phyloP scores from a whole-genome alignment of 2,113 vertebrate genomes.

The Zapornia atra region DNA sequence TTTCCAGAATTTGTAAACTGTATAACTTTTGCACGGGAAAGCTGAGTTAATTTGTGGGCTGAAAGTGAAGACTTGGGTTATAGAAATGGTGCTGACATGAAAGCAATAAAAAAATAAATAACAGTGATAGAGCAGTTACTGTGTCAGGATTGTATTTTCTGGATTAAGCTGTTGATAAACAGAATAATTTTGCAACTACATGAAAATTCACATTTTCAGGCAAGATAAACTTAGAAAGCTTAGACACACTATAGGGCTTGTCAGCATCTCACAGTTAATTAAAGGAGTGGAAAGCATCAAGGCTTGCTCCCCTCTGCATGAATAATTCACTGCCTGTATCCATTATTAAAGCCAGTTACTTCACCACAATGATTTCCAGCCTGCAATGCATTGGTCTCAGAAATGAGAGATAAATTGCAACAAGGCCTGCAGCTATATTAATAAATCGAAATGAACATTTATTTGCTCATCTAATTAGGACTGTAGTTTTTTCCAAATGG shows the following conservation, averaged over 20 bases:
- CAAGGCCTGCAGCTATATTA: constrained; percentile 81
- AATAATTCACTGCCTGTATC: constrained; percentile 81
- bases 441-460: constrained; percentile 83
- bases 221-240: constrained; percentile 66
- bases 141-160: not conserved
- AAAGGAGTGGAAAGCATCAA: constrained; percentile 77
- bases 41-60: not conserved
- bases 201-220: constrained; percentile 47
- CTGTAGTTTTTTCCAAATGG: constrained; percentile 75
- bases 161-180: constrained; percentile 38
- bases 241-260: constrained; percentile 18
- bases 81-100: not conserved
- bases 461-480: constrained; percentile 85
- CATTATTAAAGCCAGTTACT: constrained; percentile 83
- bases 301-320: constrained; percentile 70
- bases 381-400: constrained; percentile 70
- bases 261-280: constrained; percentile 81
- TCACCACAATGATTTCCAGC: constrained; percentile 76
- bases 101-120: not conserved
- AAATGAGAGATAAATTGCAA: constrained; percentile 81
- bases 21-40: not conserved
- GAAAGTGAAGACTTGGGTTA: not conserved
- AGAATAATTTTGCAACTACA: constrained; percentile 1
- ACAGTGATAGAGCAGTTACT: not conserved
- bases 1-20: not conserved